phyloP scores from a whole-genome alignment of 2,113 vertebrate genomes.

The Cebidichthys violaceus region DNA sequence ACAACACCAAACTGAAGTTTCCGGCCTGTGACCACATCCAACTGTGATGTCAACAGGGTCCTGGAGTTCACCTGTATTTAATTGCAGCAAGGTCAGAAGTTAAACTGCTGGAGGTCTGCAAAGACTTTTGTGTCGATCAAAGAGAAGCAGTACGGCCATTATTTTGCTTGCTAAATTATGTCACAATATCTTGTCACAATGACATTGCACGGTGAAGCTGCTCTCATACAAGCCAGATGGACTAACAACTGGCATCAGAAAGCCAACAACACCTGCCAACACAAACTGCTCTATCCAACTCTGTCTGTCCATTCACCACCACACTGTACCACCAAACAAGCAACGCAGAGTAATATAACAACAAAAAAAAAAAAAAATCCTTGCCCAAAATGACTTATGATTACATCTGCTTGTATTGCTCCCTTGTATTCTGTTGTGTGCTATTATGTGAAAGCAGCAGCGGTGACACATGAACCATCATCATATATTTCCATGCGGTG shows the following conservation, averaged over 20 bases:
- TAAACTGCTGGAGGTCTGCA: neutral
- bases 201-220: neutral
- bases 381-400: constrained; percentile 14
- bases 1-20: neutral
- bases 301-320: constrained; percentile 3
- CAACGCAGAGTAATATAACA: neutral
- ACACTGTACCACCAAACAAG: constrained; percentile 12
- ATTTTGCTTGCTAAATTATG: neutral
- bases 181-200: constrained; percentile 11
- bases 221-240: neutral
- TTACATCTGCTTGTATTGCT: constrained; percentile 9
- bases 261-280: constrained; percentile 15
- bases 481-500: constrained; percentile 42
- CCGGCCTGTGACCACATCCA: neutral
- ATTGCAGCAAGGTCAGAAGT: neutral
- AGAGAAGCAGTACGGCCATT: no score
- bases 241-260: neutral
- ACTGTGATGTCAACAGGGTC: neutral
- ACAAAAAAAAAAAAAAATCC: constrained; percentile 3
- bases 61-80: neutral
- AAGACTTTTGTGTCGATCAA: neutral
- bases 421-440: constrained; percentile 30
- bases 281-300: constrained; percentile 2
- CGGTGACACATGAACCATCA: constrained; percentile 40
- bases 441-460: constrained; percentile 38